phyloP scores from a whole-genome alignment of 2,888 invertebrate genomes.

The Drosophila neoperkinsi region DNA sequence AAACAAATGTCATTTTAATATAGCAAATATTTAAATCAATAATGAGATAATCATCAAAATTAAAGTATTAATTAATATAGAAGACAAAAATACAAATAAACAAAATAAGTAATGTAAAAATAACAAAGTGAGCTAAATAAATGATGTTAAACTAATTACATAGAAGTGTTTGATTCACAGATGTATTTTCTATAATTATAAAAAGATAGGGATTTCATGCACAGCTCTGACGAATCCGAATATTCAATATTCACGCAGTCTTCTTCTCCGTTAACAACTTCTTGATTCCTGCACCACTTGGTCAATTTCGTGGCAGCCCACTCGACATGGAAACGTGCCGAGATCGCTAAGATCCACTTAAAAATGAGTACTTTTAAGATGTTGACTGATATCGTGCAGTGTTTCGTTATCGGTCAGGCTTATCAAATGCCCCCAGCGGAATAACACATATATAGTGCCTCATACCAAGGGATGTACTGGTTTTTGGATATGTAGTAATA shows the following conservation, averaged over 20 bases:
- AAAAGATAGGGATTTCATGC: constrained; percentile 27
- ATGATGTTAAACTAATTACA: neutral
- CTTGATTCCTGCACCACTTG: constrained; percentile 15
- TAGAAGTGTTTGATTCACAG: constrained; percentile 15
- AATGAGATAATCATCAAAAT: too few relatives aligned
- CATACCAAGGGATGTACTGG: constrained; percentile 4
- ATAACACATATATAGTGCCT: constrained; percentile 16
- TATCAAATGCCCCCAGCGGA: constrained; percentile 25
- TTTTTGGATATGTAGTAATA: constrained; percentile 2
- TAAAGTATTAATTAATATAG: too few relatives aligned
- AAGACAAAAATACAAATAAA: neutral
- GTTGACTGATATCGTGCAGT: neutral
- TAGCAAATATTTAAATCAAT: too few relatives aligned
- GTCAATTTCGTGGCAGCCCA: constrained; percentile 4
- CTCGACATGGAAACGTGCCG: constrained; percentile 23
- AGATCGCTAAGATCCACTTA: constrained; percentile 42
- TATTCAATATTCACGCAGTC: constrained; percentile 27
- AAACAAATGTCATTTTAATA: too few relatives aligned
- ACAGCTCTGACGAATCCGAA: neutral
- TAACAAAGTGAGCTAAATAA: neutral
- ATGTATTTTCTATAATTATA: neutral
- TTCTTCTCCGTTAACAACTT: neutral
- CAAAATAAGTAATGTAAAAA: neutral
- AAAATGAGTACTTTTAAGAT: neutral
- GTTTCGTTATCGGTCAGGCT: neutral